Base-by-base conservation (phyloP, 2,888 invertebrate genomes). In the Xylota sylvarum region DNA sequence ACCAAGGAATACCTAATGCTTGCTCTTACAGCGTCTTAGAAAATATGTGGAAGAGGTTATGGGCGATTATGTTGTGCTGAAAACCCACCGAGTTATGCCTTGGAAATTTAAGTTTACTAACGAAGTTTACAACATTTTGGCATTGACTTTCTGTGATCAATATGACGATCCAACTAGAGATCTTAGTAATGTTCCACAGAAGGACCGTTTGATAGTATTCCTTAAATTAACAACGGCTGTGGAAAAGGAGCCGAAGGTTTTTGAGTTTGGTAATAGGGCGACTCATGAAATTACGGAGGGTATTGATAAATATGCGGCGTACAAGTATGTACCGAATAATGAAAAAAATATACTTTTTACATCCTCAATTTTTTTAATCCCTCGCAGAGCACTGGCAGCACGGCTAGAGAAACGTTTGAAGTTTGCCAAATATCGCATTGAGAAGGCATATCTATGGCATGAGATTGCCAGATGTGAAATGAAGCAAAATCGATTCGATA, bases 351-450 rank as follows among this genome's bases (percentile, higher is more conserved):
- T 4, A 27, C 17, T 35, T 7, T 2, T 2, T 23, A 9, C 23
- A 23, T 23, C 3, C 35, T 14, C 4, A n/a, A n/a, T n/a, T n/a
- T n/a, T n/a, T n/a, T n/a, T n/a, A n/a, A 4, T 35, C 23, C 3
- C 1, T 56, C 14, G 0, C 3, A 91, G 91, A 74, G 89, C 88
- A 40, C 89, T 89, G 17, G 32, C 89, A 1, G 50, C 88, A 0
- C 86, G 83, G 6, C 81, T 91, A 7, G 88, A 89, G 27, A 88
- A 88, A 7, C 90, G 91, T 0, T 79, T 90, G 60, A 80, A 72
- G 0, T 89, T 90, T 87, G 89, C 91, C 1, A 88, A 88, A n/a
- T 90, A 89, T 40, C 88, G 88, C 0, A 90, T 91, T 27, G 92
- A 91, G 40, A 89, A 88, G 1, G 72, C 89, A n/a, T 91, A 91